A percentile compares a stretch with the other conserved stretches of the same genome.
phyloP scores from a whole-genome alignment of 1,140 invertebrate genomes.

The Gerris buenoi region DNA sequence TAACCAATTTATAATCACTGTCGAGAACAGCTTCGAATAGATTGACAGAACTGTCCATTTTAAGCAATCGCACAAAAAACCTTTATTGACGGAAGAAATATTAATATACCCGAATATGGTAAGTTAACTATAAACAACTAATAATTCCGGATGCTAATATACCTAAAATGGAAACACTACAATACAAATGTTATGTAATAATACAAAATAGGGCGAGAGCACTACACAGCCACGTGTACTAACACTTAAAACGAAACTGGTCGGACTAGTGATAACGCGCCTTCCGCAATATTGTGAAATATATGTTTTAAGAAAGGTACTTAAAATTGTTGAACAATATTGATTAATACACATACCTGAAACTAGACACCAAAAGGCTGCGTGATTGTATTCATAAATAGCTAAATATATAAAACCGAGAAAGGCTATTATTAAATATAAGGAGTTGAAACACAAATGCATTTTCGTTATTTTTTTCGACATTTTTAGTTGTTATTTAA shows the following conservation, averaged over 20 bases:
- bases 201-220: neutral
- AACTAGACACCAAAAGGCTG: neutral
- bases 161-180: too few species aligned
- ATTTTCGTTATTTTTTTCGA: neutral
- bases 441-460: neutral
- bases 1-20: too few species aligned
- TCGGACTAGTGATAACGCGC: too few species aligned
- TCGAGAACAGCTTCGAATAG: too few species aligned
- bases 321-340: too few species aligned
- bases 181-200: too few species aligned
- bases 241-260: neutral
- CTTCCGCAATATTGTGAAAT: neutral
- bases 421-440: neutral
- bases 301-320: neutral
- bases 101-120: too few species aligned
- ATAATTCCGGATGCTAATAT: too few species aligned
- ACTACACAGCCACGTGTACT: neutral
- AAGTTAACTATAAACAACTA: too few species aligned
- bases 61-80: too few species aligned
- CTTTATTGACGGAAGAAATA: too few species aligned
- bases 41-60: too few species aligned
- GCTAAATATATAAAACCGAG: neutral
- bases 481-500: neutral
- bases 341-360: neutral
- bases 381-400: neutral